Evolutionary conservation across 2,113 vertebrate genomes (phyloP).

Genomic region (Gambusia holbrooki): DNA sequence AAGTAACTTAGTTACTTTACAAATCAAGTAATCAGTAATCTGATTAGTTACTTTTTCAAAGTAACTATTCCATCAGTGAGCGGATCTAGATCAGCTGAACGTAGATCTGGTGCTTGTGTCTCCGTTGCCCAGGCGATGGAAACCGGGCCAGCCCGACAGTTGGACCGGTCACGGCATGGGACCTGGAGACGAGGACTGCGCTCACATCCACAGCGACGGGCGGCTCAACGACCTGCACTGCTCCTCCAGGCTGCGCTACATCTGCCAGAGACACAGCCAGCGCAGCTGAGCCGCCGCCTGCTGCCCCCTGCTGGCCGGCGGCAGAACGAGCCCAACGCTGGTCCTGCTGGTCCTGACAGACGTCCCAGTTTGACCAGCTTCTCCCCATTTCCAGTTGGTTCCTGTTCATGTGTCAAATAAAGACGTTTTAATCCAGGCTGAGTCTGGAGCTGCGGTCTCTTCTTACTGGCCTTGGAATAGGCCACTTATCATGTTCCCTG

Average conservation of each 20-base stretch:
- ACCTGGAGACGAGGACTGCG: constrained; percentile 49
- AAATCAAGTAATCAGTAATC: too few species aligned
- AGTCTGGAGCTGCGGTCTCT: not conserved
- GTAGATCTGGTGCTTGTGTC: too few species aligned
- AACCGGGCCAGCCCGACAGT: constrained; percentile 50
- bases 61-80: too few species aligned
- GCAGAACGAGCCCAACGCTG: too few species aligned
- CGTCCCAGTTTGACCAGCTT: too few species aligned
- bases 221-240: constrained; percentile 64
- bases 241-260: constrained; percentile 23
- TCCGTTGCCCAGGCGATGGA: constrained; percentile 41
- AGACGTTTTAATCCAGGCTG: not conserved
- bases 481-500: not conserved
- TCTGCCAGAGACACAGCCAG: constrained; percentile 53
- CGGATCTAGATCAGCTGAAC: too few species aligned
- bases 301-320: too few species aligned
- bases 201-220: constrained; percentile 43
- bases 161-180: constrained; percentile 42
- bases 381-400: too few species aligned
- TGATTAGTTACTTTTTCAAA: too few species aligned
- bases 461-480: not conserved
- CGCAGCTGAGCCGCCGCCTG: not conserved
- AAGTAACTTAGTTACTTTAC: too few species aligned
- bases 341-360: too few species aligned
- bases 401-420: not conserved